phyloP scores from a whole-genome alignment of 2,888 invertebrate genomes.

The Mycalesis mineus region DNA sequence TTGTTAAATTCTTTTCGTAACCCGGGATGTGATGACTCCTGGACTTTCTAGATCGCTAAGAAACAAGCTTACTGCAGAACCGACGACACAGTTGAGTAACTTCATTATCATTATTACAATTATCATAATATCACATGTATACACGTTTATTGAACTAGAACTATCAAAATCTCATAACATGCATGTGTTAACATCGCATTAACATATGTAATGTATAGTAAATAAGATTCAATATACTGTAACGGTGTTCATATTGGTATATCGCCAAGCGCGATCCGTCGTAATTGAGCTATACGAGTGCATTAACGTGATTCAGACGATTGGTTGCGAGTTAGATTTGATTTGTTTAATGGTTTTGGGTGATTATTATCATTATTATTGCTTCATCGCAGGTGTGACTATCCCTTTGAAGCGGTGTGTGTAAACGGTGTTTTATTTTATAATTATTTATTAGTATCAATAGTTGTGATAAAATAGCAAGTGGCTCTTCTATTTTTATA shows the following conservation, averaged over 20 bases:
- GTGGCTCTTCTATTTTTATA: no score
- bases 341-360: background rate
- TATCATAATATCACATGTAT: background rate
- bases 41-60: no score
- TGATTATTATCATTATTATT: no score
- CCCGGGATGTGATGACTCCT: no score
- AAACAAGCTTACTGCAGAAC: no score
- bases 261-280: background rate
- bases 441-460: no score
- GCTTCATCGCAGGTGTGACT: no score
- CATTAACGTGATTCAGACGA: slow-evolving; percentile 15
- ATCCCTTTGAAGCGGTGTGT: no score
- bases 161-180: slow-evolving; percentile 5
- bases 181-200: background rate
- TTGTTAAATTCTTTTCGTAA: no score
- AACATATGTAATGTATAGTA: background rate
- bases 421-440: no score
- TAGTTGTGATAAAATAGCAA: no score
- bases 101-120: background rate
- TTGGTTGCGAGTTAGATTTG: background rate
- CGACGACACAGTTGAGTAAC: no score
- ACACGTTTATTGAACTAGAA: background rate
- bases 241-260: slow-evolving; percentile 15
- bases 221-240: slow-evolving; percentile 8
- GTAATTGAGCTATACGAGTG: slow-evolving; percentile 3